A percentile compares a stretch with the other conserved stretches of the same genome.
Evolutionary conservation across 2,113 vertebrate species (phyloP).

Genomic region (Channa argus): DNA sequence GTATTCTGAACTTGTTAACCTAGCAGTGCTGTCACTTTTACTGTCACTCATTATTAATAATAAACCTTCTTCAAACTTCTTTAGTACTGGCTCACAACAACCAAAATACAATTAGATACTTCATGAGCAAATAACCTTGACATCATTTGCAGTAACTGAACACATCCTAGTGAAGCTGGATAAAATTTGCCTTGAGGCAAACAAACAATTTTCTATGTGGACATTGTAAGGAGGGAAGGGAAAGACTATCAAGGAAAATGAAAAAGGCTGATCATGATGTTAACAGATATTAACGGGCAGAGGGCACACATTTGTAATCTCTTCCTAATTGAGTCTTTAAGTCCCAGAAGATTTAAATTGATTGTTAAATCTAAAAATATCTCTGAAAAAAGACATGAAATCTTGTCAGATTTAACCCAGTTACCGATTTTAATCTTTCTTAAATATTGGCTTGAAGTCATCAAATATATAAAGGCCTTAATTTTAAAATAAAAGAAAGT

Average conservation of each 20-base stretch:
- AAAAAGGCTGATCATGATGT: constrained; percentile 16
- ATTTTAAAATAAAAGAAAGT: no score
- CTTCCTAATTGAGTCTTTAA: constrained; percentile 69
- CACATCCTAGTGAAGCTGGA: constrained; percentile 6
- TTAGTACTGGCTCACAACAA: constrained; percentile 22
- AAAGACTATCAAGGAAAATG: constrained; percentile 34
- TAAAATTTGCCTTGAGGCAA: constrained; percentile 15
- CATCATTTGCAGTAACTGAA: constrained; percentile 8
- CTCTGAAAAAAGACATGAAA: constrained; percentile 40
- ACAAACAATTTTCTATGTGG: constrained; percentile 12
- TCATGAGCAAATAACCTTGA: constrained; percentile 13
- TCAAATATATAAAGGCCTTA: no score
- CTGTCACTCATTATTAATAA: constrained; percentile 15
- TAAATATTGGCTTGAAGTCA: constrained; percentile 6
- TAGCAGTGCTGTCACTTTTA: constrained; percentile 24
- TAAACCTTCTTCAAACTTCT: constrained; percentile 28
- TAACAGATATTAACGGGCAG: constrained; percentile 32
- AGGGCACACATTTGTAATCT: constrained; percentile 63
- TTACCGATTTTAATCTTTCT: constrained; percentile 32
- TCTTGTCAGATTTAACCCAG: constrained; percentile 61
- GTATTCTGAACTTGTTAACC: constrained; percentile 45
- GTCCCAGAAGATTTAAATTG: constrained; percentile 73
- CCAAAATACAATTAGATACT: constrained; percentile 23
- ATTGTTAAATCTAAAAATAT: constrained; percentile 79
- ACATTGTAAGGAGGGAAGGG: constrained; percentile 15